Evolutionary conservation across 2,113 vertebrate species (phyloP).

Genomic region (Eublepharis macularius): DNA sequence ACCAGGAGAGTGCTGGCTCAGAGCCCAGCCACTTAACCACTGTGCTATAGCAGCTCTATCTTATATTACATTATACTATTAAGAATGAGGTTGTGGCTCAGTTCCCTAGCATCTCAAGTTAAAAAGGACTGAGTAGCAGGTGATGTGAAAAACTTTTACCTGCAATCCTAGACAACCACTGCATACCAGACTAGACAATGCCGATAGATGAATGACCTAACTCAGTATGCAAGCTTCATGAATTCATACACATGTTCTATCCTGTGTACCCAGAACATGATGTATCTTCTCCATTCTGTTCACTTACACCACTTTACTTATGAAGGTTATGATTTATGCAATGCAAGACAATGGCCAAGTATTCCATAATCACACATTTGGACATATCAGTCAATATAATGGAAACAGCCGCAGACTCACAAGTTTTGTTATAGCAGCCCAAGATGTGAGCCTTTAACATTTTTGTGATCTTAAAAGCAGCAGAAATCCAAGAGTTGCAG

Average conservation of each 20-base stretch:
- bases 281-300: background rate
- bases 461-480: background rate
- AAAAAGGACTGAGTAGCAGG: too few relatives aligned
- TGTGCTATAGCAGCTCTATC: too few relatives aligned
- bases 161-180: too few relatives aligned
- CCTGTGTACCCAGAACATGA: background rate
- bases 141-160: too few relatives aligned
- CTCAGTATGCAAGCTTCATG: too few relatives aligned
- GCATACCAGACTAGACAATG: too few relatives aligned
- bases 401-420: too few relatives aligned
- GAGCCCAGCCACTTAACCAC: too few relatives aligned
- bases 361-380: background rate
- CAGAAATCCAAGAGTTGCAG: background rate
- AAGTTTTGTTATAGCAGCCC: background rate
- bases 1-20: too few relatives aligned
- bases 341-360: background rate
- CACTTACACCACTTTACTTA: background rate
- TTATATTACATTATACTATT: background rate
- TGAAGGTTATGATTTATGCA: background rate
- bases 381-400: background rate
- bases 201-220: too few relatives aligned
- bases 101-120: too few relatives aligned
- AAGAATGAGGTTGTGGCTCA: too few relatives aligned
- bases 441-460: background rate
- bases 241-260: background rate